Base-by-base conservation (phyloP, 2,797 vertebrate genomes). In the Chelon auratus region DNA sequence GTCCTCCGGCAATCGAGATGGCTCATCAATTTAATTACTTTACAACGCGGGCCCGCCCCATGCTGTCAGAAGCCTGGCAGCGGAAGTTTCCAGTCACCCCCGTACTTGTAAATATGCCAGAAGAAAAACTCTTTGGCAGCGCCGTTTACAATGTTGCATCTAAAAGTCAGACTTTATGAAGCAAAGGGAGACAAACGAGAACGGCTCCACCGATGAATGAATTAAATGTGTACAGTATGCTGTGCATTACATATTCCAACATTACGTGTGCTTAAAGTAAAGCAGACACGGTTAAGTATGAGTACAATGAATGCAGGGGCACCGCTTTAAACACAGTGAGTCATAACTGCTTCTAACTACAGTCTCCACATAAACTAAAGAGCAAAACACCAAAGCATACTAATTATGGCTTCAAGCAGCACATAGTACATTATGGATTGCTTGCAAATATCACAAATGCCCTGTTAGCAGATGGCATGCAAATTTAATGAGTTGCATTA, bases 21-120 rank as follows among this genome's bases (percentile, higher is more conserved):
- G 72, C 81, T 88, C 89, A 90, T 94, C 85, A 86, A 85, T 91
- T 92, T 87, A 92, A 94, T 89, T 87, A 87, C 84, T 88, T 90
- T 88, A 90, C 85, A 79, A 84, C 69, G 58, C 60, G n/a, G 65
- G 71, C 67, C 84, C 69, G 66, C 81, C 82, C 82, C 50, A 22
- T 62, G 66, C 75, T 82, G 80, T 88, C 79, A 77, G 75, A 86
- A 62, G 18, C 58, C 74, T 87, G 64, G 76, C 79, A 82, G 48
- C 40, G 18, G 54, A 75, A 60, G 58, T 52, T 80, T 67, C 64
- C 66, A 59, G 59, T 72, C 72, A 79, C 75, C 72, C 24, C 73
- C 64, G 53, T 26, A 43, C 62, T 82, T 77, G 75, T 87, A 79
- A 90, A 89, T 77, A 75, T 77, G 77, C 72, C 86, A 87, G 62